A percentile compares a stretch with the other conserved stretches of the same genome.
phyloP scores from a whole-genome alignment of 2,113 vertebrate genomes.

The Coracopsis vasa region DNA sequence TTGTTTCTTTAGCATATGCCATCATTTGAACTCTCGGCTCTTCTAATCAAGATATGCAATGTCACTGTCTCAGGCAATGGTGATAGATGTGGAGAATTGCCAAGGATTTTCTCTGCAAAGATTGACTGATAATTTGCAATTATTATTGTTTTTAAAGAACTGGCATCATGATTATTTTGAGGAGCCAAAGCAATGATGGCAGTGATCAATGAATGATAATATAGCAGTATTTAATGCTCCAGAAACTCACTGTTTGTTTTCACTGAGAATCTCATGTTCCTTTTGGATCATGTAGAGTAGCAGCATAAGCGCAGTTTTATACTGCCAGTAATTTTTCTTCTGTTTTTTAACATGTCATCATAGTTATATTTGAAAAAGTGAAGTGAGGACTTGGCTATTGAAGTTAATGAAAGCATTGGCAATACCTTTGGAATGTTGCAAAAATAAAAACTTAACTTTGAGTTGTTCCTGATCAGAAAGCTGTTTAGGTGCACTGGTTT shows the following conservation, averaged over 20 bases:
- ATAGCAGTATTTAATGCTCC: neutral
- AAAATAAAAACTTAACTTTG: neutral
- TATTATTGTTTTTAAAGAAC: neutral
- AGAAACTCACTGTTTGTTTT: constrained; percentile 11
- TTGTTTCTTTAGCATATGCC: neutral
- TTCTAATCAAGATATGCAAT: neutral
- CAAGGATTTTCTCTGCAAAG: neutral
- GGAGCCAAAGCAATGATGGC: neutral
- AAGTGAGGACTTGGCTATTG: neutral
- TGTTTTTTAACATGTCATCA: neutral
- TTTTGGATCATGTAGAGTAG: neutral
- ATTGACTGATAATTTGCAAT: neutral
- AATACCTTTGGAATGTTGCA: neutral
- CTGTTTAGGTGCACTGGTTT: neutral
- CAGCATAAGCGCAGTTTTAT: neutral
- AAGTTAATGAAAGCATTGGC: neutral
- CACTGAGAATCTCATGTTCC: neutral
- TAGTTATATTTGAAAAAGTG: neutral
- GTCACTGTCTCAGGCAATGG: neutral
- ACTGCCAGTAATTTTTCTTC: constrained; percentile 4
- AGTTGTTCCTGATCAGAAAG: neutral
- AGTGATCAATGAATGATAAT: neutral
- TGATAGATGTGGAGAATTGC: neutral
- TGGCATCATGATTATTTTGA: neutral
- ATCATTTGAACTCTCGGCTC: neutral